Evolutionary conservation across 2,113 vertebrate species (phyloP).

Genomic region (Ramphastos sulfuratus): DNA sequence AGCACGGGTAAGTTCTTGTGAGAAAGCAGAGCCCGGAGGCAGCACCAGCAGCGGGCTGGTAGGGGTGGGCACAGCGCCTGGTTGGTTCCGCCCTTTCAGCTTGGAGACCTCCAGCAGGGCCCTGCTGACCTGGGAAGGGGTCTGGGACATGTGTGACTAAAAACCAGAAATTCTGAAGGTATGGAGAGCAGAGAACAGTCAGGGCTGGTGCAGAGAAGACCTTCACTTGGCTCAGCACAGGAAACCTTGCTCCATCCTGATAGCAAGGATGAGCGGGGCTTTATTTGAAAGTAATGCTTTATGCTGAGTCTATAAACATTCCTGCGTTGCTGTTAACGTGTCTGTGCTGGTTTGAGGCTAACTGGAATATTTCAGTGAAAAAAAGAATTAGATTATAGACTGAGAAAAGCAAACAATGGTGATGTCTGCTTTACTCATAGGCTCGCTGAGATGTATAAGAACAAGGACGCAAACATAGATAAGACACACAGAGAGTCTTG

Average conservation of each 20-base stretch:
- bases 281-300: neutral
- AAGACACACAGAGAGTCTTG: too few relatives aligned
- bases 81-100: neutral
- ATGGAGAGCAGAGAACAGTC: rapidly evolving
- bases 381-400: too few relatives aligned
- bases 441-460: too few relatives aligned
- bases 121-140: neutral
- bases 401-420: too few relatives aligned
- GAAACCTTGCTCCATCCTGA: neutral
- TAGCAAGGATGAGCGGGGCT: neutral
- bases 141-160: neutral
- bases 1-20: too few relatives aligned
- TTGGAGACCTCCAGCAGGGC: neutral
- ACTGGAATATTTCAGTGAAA: too few relatives aligned
- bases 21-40: rapidly evolving
- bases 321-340: neutral
- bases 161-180: neutral
- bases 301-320: neutral
- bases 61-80: rapidly evolving
- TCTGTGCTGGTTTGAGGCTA: too few relatives aligned
- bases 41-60: rapidly evolving
- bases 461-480: too few relatives aligned
- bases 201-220: neutral
- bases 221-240: neutral
- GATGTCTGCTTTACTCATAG: too few relatives aligned